phyloP scores from a whole-genome alignment of 2,888 invertebrate genomes.

The Deilephila porcellus region DNA sequence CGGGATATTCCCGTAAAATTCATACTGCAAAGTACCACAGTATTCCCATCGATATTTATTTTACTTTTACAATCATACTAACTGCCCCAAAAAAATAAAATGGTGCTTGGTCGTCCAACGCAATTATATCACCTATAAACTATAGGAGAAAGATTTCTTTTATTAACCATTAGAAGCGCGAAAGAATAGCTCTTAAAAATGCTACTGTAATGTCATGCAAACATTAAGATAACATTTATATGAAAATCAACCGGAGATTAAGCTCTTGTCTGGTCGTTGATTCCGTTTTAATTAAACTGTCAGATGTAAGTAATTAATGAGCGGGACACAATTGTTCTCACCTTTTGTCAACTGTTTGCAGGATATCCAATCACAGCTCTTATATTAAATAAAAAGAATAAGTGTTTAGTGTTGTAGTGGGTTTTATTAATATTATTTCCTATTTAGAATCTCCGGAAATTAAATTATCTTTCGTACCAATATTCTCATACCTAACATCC shows the following conservation, averaged over 20 bases:
- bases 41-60: no score
- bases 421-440: neutral
- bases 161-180: no score
- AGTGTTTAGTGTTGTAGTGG: neutral
- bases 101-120: no score
- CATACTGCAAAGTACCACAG: no score
- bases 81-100: no score
- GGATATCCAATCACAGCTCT: neutral
- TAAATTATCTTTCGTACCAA: no score
- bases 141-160: no score
- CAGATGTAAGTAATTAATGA: conserved; percentile 1
- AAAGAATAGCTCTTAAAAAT: neutral
- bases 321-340: neutral
- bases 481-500: no score
- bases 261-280: neutral
- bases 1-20: no score
- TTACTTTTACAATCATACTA: no score
- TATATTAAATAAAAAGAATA: neutral
- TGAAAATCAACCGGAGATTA: neutral
- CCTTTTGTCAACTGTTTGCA: neutral
- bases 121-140: no score
- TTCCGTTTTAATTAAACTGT: neutral
- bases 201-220: neutral
- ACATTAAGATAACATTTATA: neutral
- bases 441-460: neutral